phyloP scores from a whole-genome alignment of 2,113 vertebrate species.

The Delphinus delphis region DNA sequence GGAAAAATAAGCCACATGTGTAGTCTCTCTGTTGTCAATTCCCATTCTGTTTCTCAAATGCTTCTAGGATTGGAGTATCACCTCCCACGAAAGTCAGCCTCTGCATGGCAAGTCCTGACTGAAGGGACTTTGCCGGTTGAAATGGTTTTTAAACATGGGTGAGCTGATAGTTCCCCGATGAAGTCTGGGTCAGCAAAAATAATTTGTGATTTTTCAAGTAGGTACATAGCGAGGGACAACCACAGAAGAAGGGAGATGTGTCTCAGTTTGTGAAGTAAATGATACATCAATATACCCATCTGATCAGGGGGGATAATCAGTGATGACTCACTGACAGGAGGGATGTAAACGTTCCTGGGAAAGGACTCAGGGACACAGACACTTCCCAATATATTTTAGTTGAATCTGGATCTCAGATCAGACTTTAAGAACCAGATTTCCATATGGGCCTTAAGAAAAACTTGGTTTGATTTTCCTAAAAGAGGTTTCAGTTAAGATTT shows the following conservation, averaged over 20 bases:
- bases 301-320: background rate
- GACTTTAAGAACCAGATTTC: background rate
- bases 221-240: background rate
- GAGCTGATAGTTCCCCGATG: background rate
- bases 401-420: background rate
- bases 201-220: background rate
- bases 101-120: background rate
- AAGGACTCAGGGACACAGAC: background rate
- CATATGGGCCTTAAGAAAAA: background rate
- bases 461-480: background rate
- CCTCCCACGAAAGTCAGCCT: background rate
- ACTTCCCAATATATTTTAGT: background rate
- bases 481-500: conserved; percentile 34
- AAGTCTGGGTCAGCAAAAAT: background rate
- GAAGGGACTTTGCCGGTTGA: background rate
- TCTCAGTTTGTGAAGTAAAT: background rate
- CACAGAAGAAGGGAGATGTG: background rate
- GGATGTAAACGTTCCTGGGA: background rate
- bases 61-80: background rate
- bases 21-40: background rate
- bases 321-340: background rate
- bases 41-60: background rate
- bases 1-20: background rate
- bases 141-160: background rate
- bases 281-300: too few relatives aligned